Percentiles rank a stretch among this genome's conserved stretches.
Evolutionary conservation across 1,140 invertebrate species (phyloP).

Genomic region (Marisa cornuarietis): DNA sequence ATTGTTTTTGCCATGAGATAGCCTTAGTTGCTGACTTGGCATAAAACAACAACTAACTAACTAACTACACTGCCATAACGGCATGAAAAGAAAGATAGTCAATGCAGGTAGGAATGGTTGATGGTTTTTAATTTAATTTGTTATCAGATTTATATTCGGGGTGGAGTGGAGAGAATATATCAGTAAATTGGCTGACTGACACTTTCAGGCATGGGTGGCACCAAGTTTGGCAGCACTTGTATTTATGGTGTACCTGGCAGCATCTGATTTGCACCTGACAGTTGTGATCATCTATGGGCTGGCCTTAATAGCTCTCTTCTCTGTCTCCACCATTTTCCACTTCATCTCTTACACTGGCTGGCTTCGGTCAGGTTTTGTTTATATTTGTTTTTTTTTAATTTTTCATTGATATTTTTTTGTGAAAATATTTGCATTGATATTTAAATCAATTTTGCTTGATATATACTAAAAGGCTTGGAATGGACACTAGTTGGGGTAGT

Average conservation of each 20-base stretch:
- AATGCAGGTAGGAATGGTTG: neutral
- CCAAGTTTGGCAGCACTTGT: constrained; percentile 81
- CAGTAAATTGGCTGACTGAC: neutral
- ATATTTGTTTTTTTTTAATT: constrained; percentile 5
- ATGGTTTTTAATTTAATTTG: neutral
- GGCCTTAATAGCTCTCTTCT: constrained; percentile 86
- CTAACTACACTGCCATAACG: no score
- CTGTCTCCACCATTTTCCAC: constrained; percentile 92
- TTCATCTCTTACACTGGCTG: constrained; percentile 77
- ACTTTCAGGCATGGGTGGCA: constrained; percentile 77
- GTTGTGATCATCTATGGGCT: constrained; percentile 86
- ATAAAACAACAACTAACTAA: no score
- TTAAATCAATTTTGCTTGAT: constrained; percentile 1
- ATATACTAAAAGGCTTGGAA: neutral
- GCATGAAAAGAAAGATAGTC: no score
- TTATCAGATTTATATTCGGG: neutral
- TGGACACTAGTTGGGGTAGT: neutral
- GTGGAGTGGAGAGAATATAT: neutral
- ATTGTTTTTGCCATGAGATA: no score
- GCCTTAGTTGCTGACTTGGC: no score
- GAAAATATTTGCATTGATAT: neutral
- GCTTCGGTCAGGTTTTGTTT: constrained; percentile 58
- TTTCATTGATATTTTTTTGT: neutral
- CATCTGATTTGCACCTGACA: constrained; percentile 77
- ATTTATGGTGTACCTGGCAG: constrained; percentile 79